Evolutionary conservation across 92 coral and sea anemone genomes (phyloP).

Genomic region (Porites evermanni): DNA sequence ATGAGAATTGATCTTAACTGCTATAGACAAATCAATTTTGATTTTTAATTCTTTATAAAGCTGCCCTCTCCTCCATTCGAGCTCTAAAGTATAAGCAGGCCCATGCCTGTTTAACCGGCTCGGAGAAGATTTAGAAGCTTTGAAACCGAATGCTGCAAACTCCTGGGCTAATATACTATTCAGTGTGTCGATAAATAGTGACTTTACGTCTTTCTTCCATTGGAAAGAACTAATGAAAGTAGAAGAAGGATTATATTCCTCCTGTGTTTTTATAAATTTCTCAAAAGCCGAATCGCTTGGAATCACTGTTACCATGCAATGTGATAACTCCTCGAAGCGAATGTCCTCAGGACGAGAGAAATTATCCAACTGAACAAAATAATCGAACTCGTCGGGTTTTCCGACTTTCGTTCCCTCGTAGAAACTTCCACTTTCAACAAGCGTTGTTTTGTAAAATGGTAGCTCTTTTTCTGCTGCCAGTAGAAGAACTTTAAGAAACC

Average conservation of each 20-base stretch:
- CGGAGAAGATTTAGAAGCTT: too few species aligned
- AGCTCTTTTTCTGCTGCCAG: constrained; percentile 5
- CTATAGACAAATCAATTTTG: constrained; percentile 35
- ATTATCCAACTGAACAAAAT: constrained; percentile 31
- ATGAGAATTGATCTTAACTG: constrained; percentile 30
- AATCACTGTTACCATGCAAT: neutral
- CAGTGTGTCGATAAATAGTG: too few species aligned
- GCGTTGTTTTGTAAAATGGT: constrained; percentile 30
- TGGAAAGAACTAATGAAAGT: too few species aligned
- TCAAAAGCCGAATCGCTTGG: neutral
- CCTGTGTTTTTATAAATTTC: neutral
- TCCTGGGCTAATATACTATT: too few species aligned
- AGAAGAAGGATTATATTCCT: too few species aligned
- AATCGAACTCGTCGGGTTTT: constrained; percentile 63
- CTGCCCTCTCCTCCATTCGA: constrained; percentile 30
- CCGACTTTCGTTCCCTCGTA: constrained; percentile 55
- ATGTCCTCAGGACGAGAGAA: constrained; percentile 29
- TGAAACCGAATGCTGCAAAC: too few species aligned
- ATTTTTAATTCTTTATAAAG: constrained; percentile 20
- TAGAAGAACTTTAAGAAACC: constrained; percentile 10
- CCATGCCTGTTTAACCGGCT: constrained; percentile 11
- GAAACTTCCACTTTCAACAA: constrained; percentile 44
- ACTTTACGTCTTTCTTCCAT: too few species aligned
- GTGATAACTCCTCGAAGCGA: constrained; percentile 7
- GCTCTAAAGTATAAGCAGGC: constrained; percentile 30